Percentiles rank a stretch among this genome's conserved stretches.
Conservation (phyloP, 1,140 invertebrate species). For the Mylabris phalerata region DNA sequence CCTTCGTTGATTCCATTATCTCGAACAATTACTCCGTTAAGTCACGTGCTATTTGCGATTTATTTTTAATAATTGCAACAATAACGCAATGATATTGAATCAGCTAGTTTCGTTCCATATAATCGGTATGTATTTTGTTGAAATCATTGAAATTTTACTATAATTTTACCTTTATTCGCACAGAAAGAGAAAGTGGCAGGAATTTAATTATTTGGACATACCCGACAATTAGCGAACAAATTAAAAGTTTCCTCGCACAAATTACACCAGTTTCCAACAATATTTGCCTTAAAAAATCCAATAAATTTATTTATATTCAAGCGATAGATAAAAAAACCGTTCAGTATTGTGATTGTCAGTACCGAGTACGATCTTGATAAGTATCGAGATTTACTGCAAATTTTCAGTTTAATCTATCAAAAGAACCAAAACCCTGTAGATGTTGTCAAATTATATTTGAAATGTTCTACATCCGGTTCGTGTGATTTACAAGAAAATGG, state of each 20-base stretch:
- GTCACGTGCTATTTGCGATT: slow-evolving; percentile 2
- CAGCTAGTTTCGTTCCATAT: slow-evolving; percentile 42
- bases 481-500: slow-evolving; percentile 22
- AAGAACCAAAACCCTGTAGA: slow-evolving; percentile 19
- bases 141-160: slow-evolving; percentile 1
- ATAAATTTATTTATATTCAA: slow-evolving; percentile 19
- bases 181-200: slow-evolving; percentile 17
- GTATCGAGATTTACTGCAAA: slow-evolving; percentile 16
- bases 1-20: slow-evolving; percentile 3
- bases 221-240: slow-evolving; percentile 13
- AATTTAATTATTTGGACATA: slow-evolving; percentile 23
- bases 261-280: slow-evolving; percentile 9
- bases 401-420: slow-evolving; percentile 19
- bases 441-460: slow-evolving; percentile 22
- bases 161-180: slow-evolving; percentile 7
- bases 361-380: slow-evolving; percentile 21
- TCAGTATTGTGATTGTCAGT: slow-evolving; percentile 13
- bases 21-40: slow-evolving; percentile 1
- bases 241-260: slow-evolving; percentile 5
- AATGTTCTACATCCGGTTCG: slow-evolving; percentile 14
- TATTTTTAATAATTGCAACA: slow-evolving; percentile 1
- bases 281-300: slow-evolving; percentile 8
- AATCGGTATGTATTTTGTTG: slow-evolving; percentile 43
- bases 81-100: slow-evolving; percentile 1
- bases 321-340: slow-evolving; percentile 10